phyloP scores from a whole-genome alignment of 2,888 invertebrate species.

The Diaprepes abbreviatus region DNA sequence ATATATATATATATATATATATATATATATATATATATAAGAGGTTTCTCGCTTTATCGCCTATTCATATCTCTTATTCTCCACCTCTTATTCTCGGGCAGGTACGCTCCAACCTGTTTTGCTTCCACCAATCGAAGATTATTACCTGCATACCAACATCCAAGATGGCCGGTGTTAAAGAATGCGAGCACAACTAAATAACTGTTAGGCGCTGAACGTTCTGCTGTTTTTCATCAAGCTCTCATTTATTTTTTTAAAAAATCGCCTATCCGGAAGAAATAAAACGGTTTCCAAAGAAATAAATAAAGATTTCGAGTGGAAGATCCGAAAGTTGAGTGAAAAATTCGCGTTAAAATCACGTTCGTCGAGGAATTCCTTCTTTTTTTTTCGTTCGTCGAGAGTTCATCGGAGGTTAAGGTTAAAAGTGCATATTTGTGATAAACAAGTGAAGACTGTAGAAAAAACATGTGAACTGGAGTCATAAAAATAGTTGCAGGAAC shows the following conservation, averaged over 20 bases:
- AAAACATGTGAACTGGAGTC: not conserved
- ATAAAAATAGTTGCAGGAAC: not conserved
- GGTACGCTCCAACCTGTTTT: conserved; percentile 22
- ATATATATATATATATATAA: no score
- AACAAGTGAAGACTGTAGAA: conserved; percentile 17
- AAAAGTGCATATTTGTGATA: conserved; percentile 42
- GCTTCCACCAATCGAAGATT: conserved; percentile 43
- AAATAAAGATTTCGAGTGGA: not conserved
- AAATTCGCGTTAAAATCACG: conserved; percentile 29
- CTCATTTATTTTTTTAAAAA: not conserved
- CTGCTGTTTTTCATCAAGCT: conserved; percentile 55
- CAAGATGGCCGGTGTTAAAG: conserved; percentile 63
- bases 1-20: no score
- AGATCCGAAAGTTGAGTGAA: not conserved
- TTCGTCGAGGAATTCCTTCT: conserved; percentile 37
- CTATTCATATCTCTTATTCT: conserved; percentile 17
- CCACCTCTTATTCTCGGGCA: not conserved
- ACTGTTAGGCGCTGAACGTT: conserved; percentile 61
- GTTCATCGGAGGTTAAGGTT: conserved; percentile 51
- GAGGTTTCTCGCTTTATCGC: not conserved
- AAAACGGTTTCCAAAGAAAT: not conserved
- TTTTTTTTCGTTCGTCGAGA: conserved; percentile 31
- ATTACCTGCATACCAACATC: conserved; percentile 64
- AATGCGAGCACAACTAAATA: conserved; percentile 64
- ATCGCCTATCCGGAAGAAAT: conserved; percentile 5